Conservation (phyloP, 2,797 vertebrate genomes). For the Cyprinella venusta region DNA sequence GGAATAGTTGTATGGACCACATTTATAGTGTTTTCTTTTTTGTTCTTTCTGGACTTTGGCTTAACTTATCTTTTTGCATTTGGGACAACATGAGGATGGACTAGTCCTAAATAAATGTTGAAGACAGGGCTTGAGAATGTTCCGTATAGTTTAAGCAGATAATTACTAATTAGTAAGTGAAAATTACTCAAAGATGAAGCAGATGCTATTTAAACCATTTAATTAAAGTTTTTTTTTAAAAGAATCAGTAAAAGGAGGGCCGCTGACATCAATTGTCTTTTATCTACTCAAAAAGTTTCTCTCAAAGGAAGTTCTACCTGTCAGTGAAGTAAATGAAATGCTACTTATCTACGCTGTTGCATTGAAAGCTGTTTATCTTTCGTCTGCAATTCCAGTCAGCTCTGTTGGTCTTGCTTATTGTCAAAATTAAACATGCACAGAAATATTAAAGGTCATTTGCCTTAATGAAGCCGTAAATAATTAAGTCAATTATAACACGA, state of each 20-base stretch:
- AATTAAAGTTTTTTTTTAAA: slow-evolving; percentile 29
- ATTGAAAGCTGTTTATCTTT: slow-evolving; percentile 44
- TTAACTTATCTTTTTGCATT: neutral
- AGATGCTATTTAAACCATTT: slow-evolving; percentile 31
- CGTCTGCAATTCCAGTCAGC: slow-evolving; percentile 3
- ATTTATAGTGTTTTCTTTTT: neutral
- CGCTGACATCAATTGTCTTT: slow-evolving; percentile 42
- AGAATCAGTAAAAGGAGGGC: slow-evolving; percentile 38
- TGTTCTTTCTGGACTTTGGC: neutral
- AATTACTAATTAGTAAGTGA: slow-evolving; percentile 26
- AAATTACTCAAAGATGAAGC: slow-evolving; percentile 41
- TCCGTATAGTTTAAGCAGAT: neutral
- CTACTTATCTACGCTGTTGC: slow-evolving; percentile 39
- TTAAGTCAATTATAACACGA: slow-evolving; percentile 19
- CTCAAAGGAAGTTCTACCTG: slow-evolving; percentile 25
- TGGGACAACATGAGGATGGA: neutral
- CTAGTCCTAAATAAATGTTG: neutral
- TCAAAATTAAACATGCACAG: slow-evolving; percentile 24
- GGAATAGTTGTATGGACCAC: neutral
- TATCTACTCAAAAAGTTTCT: slow-evolving; percentile 26
- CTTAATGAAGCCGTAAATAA: slow-evolving; percentile 48
- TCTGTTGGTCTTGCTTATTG: slow-evolving; percentile 44
- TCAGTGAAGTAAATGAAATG: slow-evolving; percentile 40
- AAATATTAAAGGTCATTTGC: slow-evolving; percentile 49
- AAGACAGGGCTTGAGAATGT: neutral